Conservation (phyloP, 2,113 vertebrate genomes). For the Nematolebias whitei region DNA sequence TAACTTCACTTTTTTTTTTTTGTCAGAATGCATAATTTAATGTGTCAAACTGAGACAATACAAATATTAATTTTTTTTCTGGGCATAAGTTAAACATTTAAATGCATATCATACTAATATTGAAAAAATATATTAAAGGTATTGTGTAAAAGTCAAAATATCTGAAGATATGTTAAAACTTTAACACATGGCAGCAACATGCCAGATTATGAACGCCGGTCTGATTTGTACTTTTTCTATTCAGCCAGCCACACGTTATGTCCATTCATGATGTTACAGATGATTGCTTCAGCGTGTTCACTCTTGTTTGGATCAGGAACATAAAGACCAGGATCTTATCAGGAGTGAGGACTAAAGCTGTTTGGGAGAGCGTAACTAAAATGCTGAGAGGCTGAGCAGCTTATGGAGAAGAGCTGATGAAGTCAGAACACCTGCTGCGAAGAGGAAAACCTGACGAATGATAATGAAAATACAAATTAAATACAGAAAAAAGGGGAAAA, state of each 20-base stretch:
- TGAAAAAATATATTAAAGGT: too few species aligned
- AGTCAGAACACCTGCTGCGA: constrained; percentile 72
- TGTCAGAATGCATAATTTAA: too few species aligned
- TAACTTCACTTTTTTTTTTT: background rate
- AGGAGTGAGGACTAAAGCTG: constrained; percentile 53
- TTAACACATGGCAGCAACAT: constrained; percentile 61
- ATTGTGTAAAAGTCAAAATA: background rate
- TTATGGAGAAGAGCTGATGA: constrained; percentile 55
- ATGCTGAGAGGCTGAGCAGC: constrained; percentile 64
- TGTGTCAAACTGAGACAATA: background rate
- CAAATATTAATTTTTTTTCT: too few species aligned
- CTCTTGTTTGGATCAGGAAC: constrained; percentile 17
- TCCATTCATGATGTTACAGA: constrained; percentile 58
- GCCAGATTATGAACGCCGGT: constrained; percentile 28
- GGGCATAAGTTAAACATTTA: too few species aligned
- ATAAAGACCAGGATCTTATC: constrained; percentile 61
- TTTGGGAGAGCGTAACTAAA: constrained; percentile 71
- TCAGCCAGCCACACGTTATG: constrained; percentile 38
- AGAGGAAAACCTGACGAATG: constrained; percentile 23
- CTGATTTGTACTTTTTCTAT: constrained; percentile 43
- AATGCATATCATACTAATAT: too few species aligned
- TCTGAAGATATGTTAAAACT: constrained; percentile 5
- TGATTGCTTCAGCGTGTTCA: constrained; percentile 52
- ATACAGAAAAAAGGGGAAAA: constrained; percentile 5
- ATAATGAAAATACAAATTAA: constrained; percentile 14